phyloP scores from a whole-genome alignment of 2,888 invertebrate genomes.

The Drosophila cyrtoloma region DNA sequence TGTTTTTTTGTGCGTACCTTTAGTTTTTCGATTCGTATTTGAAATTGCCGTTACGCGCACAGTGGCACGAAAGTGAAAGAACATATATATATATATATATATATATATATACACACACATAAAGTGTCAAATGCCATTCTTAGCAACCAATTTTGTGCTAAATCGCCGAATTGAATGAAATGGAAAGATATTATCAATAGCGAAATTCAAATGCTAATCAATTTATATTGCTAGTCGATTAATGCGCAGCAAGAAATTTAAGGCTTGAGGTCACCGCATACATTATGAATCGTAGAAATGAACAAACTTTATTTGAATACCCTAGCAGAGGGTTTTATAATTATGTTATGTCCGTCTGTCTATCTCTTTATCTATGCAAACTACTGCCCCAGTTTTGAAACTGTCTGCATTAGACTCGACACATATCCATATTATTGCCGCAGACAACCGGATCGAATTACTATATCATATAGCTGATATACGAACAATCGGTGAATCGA shows the following conservation, averaged over 20 bases:
- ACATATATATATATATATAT: neutral
- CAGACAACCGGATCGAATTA: neutral
- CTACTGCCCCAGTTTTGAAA: neutral
- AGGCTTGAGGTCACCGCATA: slow-evolving; percentile 31
- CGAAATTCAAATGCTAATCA: slow-evolving; percentile 10
- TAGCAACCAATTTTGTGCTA: neutral
- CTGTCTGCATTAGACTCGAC: neutral
- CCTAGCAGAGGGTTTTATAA: neutral
- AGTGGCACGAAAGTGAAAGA: slow-evolving; percentile 34
- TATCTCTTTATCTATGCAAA: neutral
- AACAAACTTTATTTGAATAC: neutral
- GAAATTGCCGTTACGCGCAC: slow-evolving; percentile 43
- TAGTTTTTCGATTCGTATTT: slow-evolving; percentile 25
- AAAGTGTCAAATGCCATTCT: neutral
- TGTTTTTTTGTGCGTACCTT: slow-evolving; percentile 21
- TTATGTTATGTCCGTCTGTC: neutral
- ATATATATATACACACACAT: neutral
- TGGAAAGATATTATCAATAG: neutral
- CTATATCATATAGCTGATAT: neutral
- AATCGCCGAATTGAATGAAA: neutral
- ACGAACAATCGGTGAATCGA: neutral
- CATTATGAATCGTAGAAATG: slow-evolving; percentile 7
- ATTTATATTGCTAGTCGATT: neutral
- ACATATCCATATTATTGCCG: neutral
- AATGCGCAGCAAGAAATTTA: slow-evolving; percentile 8